Evolutionary conservation across 2,113 vertebrate genomes (phyloP).

Genomic region (Tyto alba): DNA sequence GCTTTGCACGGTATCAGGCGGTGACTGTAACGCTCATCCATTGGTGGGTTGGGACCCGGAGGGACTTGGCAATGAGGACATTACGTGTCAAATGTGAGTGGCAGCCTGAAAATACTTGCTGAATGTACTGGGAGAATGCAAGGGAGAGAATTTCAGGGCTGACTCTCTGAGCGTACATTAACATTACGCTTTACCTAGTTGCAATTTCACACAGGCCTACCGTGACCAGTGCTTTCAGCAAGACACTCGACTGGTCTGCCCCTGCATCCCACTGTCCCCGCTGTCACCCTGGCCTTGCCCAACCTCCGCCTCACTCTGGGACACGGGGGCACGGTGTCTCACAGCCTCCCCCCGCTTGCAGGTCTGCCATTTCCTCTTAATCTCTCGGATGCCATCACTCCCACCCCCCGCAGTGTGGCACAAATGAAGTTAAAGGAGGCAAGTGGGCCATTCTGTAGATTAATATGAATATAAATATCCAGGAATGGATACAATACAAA

Average conservation of each 20-base stretch:
- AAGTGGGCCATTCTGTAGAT: neutral
- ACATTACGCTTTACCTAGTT: neutral
- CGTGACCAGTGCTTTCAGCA: neutral
- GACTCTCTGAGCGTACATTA: neutral
- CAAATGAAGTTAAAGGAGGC: neutral
- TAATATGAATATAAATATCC: neutral
- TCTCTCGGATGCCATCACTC: neutral
- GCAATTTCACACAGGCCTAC: fast-evolving
- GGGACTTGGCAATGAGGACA: neutral
- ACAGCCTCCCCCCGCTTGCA: neutral
- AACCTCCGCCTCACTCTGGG: fast-evolving
- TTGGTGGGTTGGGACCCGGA: neutral
- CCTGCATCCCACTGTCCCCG: neutral
- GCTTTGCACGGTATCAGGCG: fast-evolving
- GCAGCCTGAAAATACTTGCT: neutral
- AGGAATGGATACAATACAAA: neutral
- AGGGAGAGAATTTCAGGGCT: neutral
- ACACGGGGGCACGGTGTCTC: neutral
- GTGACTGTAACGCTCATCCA: neutral
- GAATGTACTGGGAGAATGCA: neutral
- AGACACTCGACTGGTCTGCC: neutral
- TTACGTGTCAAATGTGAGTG: neutral
- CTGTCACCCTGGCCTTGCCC: neutral
- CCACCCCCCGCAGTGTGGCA: fast-evolving
- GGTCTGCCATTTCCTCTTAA: neutral